These are phyloP conservation scores for Trochalopteron elliotii DNA, from an alignment of 2,113 vertebrate species.

Conservation along the genomic window DNA sequence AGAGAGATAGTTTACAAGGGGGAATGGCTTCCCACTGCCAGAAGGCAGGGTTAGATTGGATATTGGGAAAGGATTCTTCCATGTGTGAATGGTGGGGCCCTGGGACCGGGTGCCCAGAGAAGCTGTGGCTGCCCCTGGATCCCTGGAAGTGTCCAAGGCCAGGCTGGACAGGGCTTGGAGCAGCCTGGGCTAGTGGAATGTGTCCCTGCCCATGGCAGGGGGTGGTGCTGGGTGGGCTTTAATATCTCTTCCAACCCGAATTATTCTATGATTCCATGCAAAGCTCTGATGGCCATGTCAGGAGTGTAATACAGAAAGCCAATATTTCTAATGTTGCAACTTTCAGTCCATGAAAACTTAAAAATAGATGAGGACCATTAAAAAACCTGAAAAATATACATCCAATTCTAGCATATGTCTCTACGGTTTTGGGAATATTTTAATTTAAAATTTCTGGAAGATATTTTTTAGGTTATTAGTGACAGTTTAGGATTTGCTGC, in stretches of 20 bases:
- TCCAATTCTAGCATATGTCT: background rate
- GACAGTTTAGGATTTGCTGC: background rate
- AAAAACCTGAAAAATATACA: background rate
- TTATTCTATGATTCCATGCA: background rate
- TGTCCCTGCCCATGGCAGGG: background rate
- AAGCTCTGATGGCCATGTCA: background rate
- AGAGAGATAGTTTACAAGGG: background rate
- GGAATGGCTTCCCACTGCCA: background rate
- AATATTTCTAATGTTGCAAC: background rate
- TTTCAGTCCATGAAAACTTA: background rate
- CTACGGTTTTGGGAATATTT: background rate
- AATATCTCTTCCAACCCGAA: rapidly evolving
- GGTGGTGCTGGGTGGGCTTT: rapidly evolving
- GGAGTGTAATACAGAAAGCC: background rate
- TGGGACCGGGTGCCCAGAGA: background rate
- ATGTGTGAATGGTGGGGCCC: background rate
- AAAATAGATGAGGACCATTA: background rate
- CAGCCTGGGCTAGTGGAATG: rapidly evolving
- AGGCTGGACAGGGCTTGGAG: rapidly evolving
- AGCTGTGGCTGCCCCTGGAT: background rate
- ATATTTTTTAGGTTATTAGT: background rate
- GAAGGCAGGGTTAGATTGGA: rapidly evolving
- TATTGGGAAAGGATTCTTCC: rapidly evolving
- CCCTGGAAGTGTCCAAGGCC: background rate
- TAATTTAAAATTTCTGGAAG: background rate